phyloP scores from a whole-genome alignment of 2,113 vertebrate genomes.

The Takifugu bimaculatus region DNA sequence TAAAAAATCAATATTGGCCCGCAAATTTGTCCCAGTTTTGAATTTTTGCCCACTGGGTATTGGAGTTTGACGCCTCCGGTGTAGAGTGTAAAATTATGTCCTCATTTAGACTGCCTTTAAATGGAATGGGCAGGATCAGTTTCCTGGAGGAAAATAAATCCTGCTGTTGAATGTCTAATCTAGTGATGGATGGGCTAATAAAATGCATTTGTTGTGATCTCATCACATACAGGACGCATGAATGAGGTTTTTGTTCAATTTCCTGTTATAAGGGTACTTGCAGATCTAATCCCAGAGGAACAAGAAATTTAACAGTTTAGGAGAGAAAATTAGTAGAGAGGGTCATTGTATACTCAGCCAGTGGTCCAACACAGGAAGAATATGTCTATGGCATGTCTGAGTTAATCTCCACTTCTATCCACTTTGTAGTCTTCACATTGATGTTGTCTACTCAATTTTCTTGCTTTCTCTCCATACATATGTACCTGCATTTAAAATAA shows the following conservation, averaged over 20 bases:
- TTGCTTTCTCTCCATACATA: slow-evolving; percentile 30
- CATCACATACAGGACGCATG: slow-evolving; percentile 32
- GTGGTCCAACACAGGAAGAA: slow-evolving; percentile 55
- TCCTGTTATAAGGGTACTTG: not conserved
- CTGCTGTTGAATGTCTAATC: slow-evolving; percentile 40
- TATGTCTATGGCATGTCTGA: slow-evolving; percentile 71
- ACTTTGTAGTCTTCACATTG: slow-evolving; percentile 71
- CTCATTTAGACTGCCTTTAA: slow-evolving; percentile 68
- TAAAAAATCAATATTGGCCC: no score
- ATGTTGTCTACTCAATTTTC: slow-evolving; percentile 47
- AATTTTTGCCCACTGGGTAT: no score
- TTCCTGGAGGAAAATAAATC: slow-evolving; percentile 55
- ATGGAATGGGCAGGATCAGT: slow-evolving; percentile 68
- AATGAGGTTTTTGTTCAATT: slow-evolving; percentile 5
- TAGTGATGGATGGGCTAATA: slow-evolving; percentile 35
- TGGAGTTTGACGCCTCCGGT: no score
- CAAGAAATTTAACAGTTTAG: not conserved
- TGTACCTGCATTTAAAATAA: no score
- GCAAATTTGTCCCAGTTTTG: no score
- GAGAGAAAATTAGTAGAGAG: not conserved
- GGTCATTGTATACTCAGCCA: slow-evolving; percentile 37
- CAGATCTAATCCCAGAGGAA: not conserved
- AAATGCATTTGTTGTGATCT: slow-evolving; percentile 31
- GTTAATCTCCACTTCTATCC: slow-evolving; percentile 76
- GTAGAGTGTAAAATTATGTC: slow-evolving; percentile 14